These are phyloP conservation scores for Oplegnathus fasciatus DNA, from an alignment of 2,113 vertebrate species.

Conservation along the genomic window DNA sequence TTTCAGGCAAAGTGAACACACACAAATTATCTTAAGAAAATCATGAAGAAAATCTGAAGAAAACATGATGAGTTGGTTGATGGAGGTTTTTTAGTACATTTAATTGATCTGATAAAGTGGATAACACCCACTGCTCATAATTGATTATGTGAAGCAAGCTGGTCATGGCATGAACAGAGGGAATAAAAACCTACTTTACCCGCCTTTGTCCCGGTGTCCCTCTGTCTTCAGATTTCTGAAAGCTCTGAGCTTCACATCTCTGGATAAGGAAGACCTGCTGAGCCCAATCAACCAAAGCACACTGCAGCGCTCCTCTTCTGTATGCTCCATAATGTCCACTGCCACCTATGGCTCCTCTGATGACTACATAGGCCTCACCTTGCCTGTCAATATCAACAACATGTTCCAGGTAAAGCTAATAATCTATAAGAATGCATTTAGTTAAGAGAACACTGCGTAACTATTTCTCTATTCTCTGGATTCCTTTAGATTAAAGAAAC, in stretches of 20 bases:
- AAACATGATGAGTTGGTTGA: no score
- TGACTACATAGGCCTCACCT: slow-evolving; percentile 92
- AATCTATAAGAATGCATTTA: not conserved
- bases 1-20: no score
- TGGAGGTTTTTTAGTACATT: no score
- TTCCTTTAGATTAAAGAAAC: slow-evolving; percentile 82
- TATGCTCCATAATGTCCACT: slow-evolving; percentile 92
- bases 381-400: slow-evolving; percentile 91
- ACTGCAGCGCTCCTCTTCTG: slow-evolving; percentile 92
- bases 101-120: no score
- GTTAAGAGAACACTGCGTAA: not conserved
- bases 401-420: slow-evolving; percentile 87
- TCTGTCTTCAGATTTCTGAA: slow-evolving; percentile 89
- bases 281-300: slow-evolving; percentile 94
- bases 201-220: not conserved
- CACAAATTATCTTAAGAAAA: no score
- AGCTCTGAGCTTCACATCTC: slow-evolving; percentile 92
- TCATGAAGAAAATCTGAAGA: no score
- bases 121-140: no score
- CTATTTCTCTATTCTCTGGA: not conserved
- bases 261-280: slow-evolving; percentile 94
- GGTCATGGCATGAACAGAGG: not conserved
- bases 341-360: slow-evolving; percentile 90
- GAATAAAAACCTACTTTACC: not conserved
- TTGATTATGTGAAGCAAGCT: not conserved